phyloP scores from a whole-genome alignment of 2,113 vertebrate genomes.

The Prietella phreatophila region DNA sequence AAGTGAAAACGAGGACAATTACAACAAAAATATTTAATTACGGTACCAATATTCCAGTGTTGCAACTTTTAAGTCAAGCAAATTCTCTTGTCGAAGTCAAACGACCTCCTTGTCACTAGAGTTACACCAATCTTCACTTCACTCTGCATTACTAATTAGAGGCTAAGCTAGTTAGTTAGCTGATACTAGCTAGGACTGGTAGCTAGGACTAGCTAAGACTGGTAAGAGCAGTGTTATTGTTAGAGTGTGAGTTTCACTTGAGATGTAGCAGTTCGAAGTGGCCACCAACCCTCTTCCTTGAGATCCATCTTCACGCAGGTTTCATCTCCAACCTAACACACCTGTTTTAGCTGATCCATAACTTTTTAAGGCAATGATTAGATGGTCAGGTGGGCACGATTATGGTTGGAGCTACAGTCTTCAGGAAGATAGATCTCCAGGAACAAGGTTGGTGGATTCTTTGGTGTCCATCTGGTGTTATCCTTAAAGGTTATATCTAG shows the following conservation, averaged over 20 bases:
- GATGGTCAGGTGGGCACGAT: too few species aligned
- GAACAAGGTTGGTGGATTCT: background rate
- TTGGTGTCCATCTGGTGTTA: background rate
- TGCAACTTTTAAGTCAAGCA: background rate
- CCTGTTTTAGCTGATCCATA: too few species aligned
- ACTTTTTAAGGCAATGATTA: too few species aligned
- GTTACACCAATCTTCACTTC: background rate
- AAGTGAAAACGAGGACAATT: background rate
- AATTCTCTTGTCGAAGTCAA: too few species aligned
- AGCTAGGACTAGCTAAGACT: background rate
- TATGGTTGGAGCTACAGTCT: too few species aligned
- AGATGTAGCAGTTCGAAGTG: background rate
- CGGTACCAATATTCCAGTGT: background rate
- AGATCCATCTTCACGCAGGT: too few species aligned
- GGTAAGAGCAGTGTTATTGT: background rate
- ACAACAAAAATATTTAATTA: background rate
- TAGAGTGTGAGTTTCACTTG: background rate
- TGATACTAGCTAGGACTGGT: background rate
- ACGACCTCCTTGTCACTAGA: too few species aligned
- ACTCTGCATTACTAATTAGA: background rate
- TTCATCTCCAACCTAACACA: too few species aligned
- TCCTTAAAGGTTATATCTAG: background rate
- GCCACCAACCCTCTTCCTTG: too few species aligned
- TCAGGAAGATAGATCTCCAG: too few species aligned
- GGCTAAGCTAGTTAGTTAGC: background rate